phyloP scores from a whole-genome alignment of 2,888 invertebrate species.

The Drosophila subsilvestris region DNA sequence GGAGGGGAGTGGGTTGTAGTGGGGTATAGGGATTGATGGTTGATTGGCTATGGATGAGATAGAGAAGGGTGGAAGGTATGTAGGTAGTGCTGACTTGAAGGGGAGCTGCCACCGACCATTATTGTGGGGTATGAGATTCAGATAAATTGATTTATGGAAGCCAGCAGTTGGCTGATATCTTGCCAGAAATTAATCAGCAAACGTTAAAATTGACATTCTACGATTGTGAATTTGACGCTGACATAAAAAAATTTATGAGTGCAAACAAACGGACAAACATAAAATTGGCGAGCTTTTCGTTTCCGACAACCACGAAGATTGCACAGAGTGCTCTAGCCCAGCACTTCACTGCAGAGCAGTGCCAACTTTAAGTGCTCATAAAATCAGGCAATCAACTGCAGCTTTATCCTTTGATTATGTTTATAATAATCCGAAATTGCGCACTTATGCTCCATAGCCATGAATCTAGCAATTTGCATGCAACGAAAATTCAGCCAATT shows the following conservation, averaged over 20 bases:
- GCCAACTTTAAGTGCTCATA: constrained; percentile 5
- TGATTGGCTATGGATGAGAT: not conserved
- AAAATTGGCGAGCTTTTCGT: constrained; percentile 26
- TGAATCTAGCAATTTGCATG: constrained; percentile 24
- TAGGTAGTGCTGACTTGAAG: too few relatives aligned
- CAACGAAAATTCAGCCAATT: not conserved
- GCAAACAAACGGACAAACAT: constrained; percentile 19
- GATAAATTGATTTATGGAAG: constrained; percentile 75
- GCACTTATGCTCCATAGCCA: constrained; percentile 21
- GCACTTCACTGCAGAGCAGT: constrained; percentile 3
- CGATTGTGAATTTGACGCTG: constrained; percentile 74
- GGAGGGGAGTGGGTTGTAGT: constrained; percentile 6
- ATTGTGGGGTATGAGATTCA: constrained; percentile 74
- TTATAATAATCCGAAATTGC: constrained; percentile 35
- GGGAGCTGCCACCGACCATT: not conserved
- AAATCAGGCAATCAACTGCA: constrained; percentile 31
- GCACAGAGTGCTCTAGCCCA: not conserved
- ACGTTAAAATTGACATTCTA: constrained; percentile 68
- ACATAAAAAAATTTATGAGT: constrained; percentile 66
- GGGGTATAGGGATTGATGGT: not conserved
- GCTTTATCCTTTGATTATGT: constrained; percentile 17
- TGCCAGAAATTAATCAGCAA: constrained; percentile 71
- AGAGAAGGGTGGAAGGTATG: not conserved
- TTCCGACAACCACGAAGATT: not conserved
- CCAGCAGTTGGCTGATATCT: constrained; percentile 57